Evolutionary conservation across 2,113 vertebrate genomes (phyloP).

Genomic region (Syrrhaptes paradoxus): DNA sequence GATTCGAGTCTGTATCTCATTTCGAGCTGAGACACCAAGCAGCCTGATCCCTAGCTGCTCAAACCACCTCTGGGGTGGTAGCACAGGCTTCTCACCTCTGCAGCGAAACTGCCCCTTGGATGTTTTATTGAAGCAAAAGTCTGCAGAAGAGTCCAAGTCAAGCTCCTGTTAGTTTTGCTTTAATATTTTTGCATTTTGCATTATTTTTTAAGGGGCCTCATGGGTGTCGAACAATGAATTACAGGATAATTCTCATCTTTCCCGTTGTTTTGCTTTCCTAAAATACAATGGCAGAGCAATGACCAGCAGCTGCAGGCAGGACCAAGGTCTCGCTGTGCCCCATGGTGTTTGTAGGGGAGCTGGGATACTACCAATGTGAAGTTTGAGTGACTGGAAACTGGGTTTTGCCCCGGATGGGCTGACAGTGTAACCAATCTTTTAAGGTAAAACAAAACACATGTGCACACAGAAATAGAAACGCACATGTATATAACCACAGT

Average conservation of each 20-base stretch:
- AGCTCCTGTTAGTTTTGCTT: neutral
- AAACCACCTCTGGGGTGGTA: neutral
- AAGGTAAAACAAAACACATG: neutral
- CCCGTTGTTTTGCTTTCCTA: neutral
- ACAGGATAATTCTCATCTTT: neutral
- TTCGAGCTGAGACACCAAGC: neutral
- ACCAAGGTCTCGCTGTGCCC: neutral
- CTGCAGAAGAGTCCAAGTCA: neutral
- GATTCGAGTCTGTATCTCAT: rapidly evolving
- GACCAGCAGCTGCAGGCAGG: neutral
- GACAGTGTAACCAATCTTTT: neutral
- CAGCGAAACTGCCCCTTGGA: neutral
- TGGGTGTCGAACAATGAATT: neutral
- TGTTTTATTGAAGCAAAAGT: neutral
- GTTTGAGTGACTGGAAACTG: neutral
- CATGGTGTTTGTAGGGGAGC: neutral
- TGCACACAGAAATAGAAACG: neutral
- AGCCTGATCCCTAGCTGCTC: neutral
- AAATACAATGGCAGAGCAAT: neutral
- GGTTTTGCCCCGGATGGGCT: neutral
- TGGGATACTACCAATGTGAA: neutral
- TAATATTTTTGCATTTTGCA: neutral
- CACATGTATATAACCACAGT: rapidly evolving
- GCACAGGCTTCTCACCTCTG: neutral
- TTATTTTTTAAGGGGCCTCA: neutral